Base-by-base conservation (phyloP, 2,113 vertebrate species). In the Passer montanus region DNA sequence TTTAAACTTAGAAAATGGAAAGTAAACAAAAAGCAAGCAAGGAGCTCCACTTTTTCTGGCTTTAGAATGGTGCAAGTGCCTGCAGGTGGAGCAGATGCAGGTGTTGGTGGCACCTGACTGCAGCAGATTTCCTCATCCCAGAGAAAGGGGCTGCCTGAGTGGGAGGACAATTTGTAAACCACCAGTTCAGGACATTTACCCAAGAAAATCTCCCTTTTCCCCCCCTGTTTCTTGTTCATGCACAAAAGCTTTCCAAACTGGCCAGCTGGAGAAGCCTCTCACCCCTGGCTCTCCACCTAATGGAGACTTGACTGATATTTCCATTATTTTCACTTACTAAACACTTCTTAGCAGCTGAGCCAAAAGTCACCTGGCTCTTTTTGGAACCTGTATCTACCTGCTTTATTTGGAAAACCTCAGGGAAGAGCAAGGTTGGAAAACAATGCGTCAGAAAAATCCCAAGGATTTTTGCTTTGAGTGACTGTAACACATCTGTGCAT, bases 31-130 rank as follows among this genome's bases (percentile, higher is more conserved):
- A 64, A 82, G 30, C 44, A 62, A 69, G 47, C 41, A 53, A 87
- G 14, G 18, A 49, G 26, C 22, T 56, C 15, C 43, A 17, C 10
- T 12, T 56, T 47, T 33, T 8, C 26, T 3, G 3, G 15, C 31
- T 63, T 31, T 41, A 35, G 62, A 31, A 19, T 0, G 0, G 2
- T 14, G 22, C 31, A 6, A 6, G 55, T 10, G 41, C 19, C 41
- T 43, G 64, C 12, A 23, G 79, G 37, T 4, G 7, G 28, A 79
- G 66, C 52, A 70, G n/a, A 52, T 20, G 60, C 27, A 37, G 0
- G 1, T 5, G 19, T 5, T 31, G 58, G 47, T 3, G 2, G 53
- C 74, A 69, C 26, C 75, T 68, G 28, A 6, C 53, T 64, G 70
- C 3, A 0, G 49, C 12, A 43, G 22, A 20, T 66, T 68, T 69